Base-by-base conservation (phyloP, 2,113 vertebrate genomes). In the Tetrao urogallus region DNA sequence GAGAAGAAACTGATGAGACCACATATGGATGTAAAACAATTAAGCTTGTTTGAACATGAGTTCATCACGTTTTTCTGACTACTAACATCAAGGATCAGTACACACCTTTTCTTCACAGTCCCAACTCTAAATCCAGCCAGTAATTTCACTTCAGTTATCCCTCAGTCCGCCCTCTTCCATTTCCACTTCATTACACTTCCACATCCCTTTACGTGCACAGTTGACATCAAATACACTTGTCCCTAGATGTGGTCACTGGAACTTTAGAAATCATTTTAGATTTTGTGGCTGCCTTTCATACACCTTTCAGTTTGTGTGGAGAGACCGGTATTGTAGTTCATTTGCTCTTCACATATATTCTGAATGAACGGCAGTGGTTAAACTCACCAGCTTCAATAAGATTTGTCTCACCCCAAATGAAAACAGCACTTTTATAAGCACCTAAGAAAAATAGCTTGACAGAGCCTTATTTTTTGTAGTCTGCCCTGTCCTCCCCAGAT, bases 191-290 rank as follows among this genome's bases (percentile, higher is more conserved):
- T 40, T 48, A 8, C 11, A 72, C 67, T 58, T 65, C 48, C 43
- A 40, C 2, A 2, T 2, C 36, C 13, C 11, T 16, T 65, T 65
- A 61, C 1, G 42, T 24, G n/a, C 30, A 32, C 1, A 70, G 13
- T 2, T 61, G 32, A 61, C 77, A 81, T 14, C 13, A 76, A 74
- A 66, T 22, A 57, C 3, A 45, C 9, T 83, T 57, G 8, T 12
- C 21, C 36, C 5, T 21, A 42, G 82, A 54, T 6, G 13, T 47
- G 20, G 58, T 61, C 18, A 70, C 1, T 61, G 3, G 36, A 13
- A 72, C 21, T 30, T 66, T 17, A 24, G 18, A 78, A 88, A 78
- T 58, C 22, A 43, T 48, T 63, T 22, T 50, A 4, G 48, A 70
- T 76, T 73, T 52, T 73, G 45, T 21, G 45, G 38, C 19, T 81